These are phyloP conservation scores for Neofelis nebulosa DNA, from an alignment of 2,113 vertebrate genomes.

Conservation along the genomic window DNA sequence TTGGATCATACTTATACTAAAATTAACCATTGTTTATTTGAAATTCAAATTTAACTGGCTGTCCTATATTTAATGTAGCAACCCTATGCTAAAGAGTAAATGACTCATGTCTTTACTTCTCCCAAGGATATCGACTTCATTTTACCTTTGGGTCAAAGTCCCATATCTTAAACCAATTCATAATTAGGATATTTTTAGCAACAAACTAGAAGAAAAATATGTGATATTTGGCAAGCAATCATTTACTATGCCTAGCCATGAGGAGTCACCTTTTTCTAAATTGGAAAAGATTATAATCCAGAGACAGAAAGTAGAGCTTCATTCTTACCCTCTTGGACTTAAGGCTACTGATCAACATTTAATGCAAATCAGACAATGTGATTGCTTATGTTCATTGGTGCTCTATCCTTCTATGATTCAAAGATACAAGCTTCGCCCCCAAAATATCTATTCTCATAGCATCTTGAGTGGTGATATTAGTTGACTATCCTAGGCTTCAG, in stretches of 20 bases:
- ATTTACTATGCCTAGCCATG: not conserved
- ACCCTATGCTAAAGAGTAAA: not conserved
- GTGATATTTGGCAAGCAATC: not conserved
- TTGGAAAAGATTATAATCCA: not conserved
- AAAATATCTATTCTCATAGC: not conserved
- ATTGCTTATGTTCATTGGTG: not conserved
- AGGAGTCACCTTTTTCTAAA: not conserved
- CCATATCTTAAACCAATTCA: constrained; percentile 17
- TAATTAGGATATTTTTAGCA: constrained; percentile 24
- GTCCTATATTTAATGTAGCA: not conserved
- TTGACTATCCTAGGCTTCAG: not conserved
- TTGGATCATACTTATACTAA: constrained; percentile 1
- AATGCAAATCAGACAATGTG: not conserved
- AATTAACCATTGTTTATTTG: constrained; percentile 41
- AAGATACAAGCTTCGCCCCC: not conserved
- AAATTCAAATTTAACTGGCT: constrained; percentile 58
- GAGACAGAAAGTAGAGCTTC: not conserved
- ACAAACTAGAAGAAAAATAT: not conserved
- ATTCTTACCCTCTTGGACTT: not conserved
- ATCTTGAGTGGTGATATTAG: not conserved
- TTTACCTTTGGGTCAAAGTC: constrained; percentile 32
- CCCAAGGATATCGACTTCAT: not conserved
- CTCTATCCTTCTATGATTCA: not conserved
- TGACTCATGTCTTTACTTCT: not conserved
- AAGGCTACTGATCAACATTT: not conserved